Base-by-base conservation (phyloP, 1,140 invertebrate species). In the Steinernema feltiae region DNA sequence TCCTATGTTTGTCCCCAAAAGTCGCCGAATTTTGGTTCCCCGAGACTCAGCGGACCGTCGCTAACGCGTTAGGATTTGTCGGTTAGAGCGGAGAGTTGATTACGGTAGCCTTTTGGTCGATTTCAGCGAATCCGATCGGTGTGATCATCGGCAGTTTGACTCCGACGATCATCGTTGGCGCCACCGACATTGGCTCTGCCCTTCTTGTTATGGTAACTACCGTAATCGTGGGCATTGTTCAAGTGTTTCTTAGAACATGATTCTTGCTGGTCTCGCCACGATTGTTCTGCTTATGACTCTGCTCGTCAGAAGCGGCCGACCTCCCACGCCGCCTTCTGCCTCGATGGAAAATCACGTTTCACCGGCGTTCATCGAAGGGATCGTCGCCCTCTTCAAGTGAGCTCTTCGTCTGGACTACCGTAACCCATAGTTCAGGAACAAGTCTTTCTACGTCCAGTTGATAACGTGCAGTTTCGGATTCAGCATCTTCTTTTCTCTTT, bases 21-120 rank as follows among this genome's bases (percentile, higher is more conserved):
- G 85, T 85, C 30, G 84, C 84, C 15, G 84, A 85, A 71, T 80
- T 79, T 53, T 85, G 84, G 84, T 85, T 87, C 72, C 69, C 75
- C 2, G 78, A 81, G 41, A 46, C 80, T 71, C 84, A 86, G 71
- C 69, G 84, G 53, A 77, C 84, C n/a, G 70, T 86, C 17, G 80
- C 83, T 2, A 84, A 84, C 77, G 76, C 81, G n/a, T 72, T 84
- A 17, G 78, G 76, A 35, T 84, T 84, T 71, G 70, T 77, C 30
- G 80, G 79, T 81, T 15, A n/a, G 12, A 15, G 7, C 7, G 53
- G 24, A 63, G 24, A 15, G 12, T 27, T 27, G 2, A 15, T 15
- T 63, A 15, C 15, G 7, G 15, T 12, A 63, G 7, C 24, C 24
- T 63, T 7, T 63, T 27, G 3, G 53, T 18, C 3, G 1, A 18